Evolutionary conservation across 2,797 vertebrate genomes (phyloP), one percentile per base, ranked within the genome.

Genomic region (Oryzias dopingdopingensis): DNA sequence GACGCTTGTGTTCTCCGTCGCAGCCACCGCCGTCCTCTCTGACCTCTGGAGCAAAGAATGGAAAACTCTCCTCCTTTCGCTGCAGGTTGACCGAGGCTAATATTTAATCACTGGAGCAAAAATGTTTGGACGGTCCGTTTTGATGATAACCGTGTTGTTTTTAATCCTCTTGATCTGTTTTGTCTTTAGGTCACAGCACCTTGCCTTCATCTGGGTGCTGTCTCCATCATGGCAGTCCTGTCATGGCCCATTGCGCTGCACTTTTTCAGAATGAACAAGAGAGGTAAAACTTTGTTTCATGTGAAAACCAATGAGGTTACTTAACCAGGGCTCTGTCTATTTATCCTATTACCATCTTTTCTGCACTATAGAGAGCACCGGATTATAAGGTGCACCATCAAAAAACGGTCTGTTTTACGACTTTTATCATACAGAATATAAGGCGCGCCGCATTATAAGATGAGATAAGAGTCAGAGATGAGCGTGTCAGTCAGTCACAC

Each of bases 221-320:
- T 96, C 65, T 77, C 79, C 1, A 13, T 92, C 6, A 94, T 96
- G 95, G 87, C 91, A 0, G 42, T 95, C 1, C 80, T 96, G 49
- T 92, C 94, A 54, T 97, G 95, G 95, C 95, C 95, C 0, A 75
- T 95, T 63, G 90, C 93, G 0, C 71, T 93, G 62, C 93, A 95
- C 70, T 87, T 95, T 82, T 90, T 93, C 59, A 88, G 88, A 75
- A 93, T 94, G 89, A 93, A 90, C 74, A 91, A 86, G 65, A 93
- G 84, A 94, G 91, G 94, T 96, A 85, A 53, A 12, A 12, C 26
- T 26, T 26, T 26, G 8, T 32, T 13, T 37, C 32, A 12, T 37
- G 32, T 4, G 10, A 37, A 37, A 37, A 32, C 8, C 7, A 10
- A 32, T 6, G 3, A 26, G 29, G 3, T 32, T 32, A 32, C 29